Base-by-base conservation (phyloP, 2,888 invertebrate genomes). In the Gnatocerus cornutus region DNA sequence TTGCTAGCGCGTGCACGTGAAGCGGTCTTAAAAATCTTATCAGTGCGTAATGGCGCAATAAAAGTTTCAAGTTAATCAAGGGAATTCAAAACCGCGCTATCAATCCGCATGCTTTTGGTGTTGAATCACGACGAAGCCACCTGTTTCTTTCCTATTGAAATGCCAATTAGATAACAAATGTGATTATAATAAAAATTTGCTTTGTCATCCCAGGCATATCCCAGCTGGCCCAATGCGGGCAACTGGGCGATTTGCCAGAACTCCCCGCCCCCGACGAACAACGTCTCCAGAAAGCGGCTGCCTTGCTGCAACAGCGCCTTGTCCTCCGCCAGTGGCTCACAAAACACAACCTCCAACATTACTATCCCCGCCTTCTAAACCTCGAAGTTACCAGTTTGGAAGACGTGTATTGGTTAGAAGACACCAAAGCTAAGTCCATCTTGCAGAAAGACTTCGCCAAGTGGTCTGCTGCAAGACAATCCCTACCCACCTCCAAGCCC, bases 351-450 rank as follows among this genome's bases (percentile, higher is more conserved):
- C 87, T 93, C 72, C 92, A 92, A 80, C 90, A 91, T 79, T 90
- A 91, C 62, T 92, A 93, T 81, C 90, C 91, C 80, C 90, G 92
- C 80, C 85, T 95, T 77, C 87, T 93, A 78, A 91, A 91, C 77
- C 89, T 94, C 82, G 95, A 94, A 85, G 94, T 95, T 48, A 89
- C 92, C 56, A 92, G 93, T n/a, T 84, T 96, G 74, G 95, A 95
- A 84, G 95, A 96, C 86, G 95, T 95, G 29, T 95, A 95, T 85
- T 95, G 95, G 95, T 65, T 81, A 82, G 95, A 95, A 83, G 95
- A 95, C 84, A 90, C 90, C 66, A 90, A 91, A 66, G 93, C 93
- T 13, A 90, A 91, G 41, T 90, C 92, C 78, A 90, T 92, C 13
- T 87, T 96, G 70, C 84, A 87, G 63, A 93, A 93, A 82, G 94